Evolutionary conservation across 2,113 vertebrate species (phyloP), one percentile per base, ranked within the genome.

Genomic region (Amia ocellicauda): DNA sequence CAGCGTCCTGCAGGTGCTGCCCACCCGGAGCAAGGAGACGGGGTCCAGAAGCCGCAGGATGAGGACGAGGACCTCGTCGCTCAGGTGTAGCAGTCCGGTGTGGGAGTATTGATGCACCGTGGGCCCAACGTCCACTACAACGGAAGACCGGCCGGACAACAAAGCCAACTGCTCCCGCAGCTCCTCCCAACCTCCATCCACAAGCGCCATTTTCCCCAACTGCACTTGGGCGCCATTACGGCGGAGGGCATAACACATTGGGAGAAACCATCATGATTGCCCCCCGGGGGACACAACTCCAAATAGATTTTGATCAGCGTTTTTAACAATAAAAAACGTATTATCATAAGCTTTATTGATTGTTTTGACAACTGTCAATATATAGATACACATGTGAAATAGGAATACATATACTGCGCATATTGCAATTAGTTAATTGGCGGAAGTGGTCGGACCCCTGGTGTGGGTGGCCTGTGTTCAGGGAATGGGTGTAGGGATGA

Each of bases 41-140:
- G 82, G 72, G 24, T 84, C 83, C 40, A 85, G 67, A 19, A 62
- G 54, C 7, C 62, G 50, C 4, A 81, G 11, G 11, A 83, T 79
- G 1, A 68, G 45, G 10, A 83, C 8, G 22, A 83, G 73, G 7
- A 85, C 66, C 58, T 85, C 79, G 22, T 81, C 81, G 56, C 82
- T 79, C 40, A 85, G 59, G 52, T 70, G 53, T 16, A 81, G 50
- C 24, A 84, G 17, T 23, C 63, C 68, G 7, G 47, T 65, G 20
- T 31, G 3, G 4, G 52, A 50, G 36, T 42, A 22, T 11, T 7
- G 57, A 41, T 9, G 42, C 31, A 14, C 41, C 10, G 3, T 1
- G 7, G 7, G 23, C 41, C 16, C 3, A n/a, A 17, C 55, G 26
- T 53, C 58, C 31, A n/a, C n/a, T 14, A 3, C 27, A n/a, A 29